These are phyloP conservation scores for Leucophenga montana DNA, from an alignment of 2,888 invertebrate species.

Conservation along the genomic window DNA sequence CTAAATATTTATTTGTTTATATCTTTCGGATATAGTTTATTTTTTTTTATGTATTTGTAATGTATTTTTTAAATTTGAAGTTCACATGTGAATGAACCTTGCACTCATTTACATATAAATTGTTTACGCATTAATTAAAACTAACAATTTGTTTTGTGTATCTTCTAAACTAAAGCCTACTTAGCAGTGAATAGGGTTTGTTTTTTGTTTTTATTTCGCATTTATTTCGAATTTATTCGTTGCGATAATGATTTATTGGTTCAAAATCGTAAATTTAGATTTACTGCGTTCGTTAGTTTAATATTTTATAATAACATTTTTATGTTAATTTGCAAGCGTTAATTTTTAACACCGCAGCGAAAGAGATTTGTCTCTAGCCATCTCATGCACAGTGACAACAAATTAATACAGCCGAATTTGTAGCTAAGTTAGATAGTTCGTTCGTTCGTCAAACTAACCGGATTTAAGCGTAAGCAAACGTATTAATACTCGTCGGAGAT, in stretches of 20 bases:
- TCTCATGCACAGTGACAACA: too few species aligned
- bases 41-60: too few species aligned
- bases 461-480: too few species aligned
- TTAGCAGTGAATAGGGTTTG: not conserved
- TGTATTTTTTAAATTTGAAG: slow-evolving; percentile 29
- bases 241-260: not conserved
- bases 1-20: not conserved
- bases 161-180: too few species aligned
- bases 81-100: slow-evolving; percentile 40
- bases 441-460: too few species aligned
- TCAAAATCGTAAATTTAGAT: not conserved
- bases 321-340: slow-evolving; percentile 57
- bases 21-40: not conserved
- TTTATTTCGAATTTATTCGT: not conserved
- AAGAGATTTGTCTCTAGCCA: slow-evolving; percentile 15
- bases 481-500: too few species aligned
- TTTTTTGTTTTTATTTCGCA: not conserved
- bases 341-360: slow-evolving; percentile 52
- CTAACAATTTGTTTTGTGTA: not conserved
- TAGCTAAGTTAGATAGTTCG: too few species aligned
- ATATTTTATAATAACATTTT: slow-evolving; percentile 38
- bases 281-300: slow-evolving; percentile 38
- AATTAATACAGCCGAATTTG: too few species aligned
- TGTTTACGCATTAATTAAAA: slow-evolving; percentile 12
- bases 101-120: slow-evolving; percentile 56